A percentile compares a stretch with the other conserved stretches of the same genome.
These are phyloP conservation scores for Polyploca ridens DNA, from an alignment of 2,888 invertebrate genomes.

Conservation along the genomic window DNA sequence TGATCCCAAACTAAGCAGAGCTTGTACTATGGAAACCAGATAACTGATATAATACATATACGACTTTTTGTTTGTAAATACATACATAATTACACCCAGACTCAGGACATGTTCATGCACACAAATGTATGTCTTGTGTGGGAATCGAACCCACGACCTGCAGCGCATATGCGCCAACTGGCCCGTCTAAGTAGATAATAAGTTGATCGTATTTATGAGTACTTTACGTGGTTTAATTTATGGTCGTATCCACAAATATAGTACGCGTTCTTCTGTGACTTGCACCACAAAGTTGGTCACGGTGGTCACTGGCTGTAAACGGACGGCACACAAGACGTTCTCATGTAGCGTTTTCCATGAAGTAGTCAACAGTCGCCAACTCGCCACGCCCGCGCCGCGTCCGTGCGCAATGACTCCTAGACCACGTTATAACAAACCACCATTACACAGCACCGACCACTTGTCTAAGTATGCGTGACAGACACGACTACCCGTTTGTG, in stretches of 20 bases:
- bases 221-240: too few relatives aligned
- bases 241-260: background rate
- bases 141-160: too few relatives aligned
- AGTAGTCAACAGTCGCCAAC: constrained; percentile 35
- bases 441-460: constrained; percentile 29
- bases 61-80: too few relatives aligned
- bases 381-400: constrained; percentile 33
- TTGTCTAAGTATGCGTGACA: constrained; percentile 55
- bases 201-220: too few relatives aligned
- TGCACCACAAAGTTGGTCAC: constrained; percentile 14
- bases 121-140: too few relatives aligned
- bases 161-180: too few relatives aligned
- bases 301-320: constrained; percentile 43
- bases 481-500: constrained; percentile 40
- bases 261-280: background rate
- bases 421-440: constrained; percentile 36
- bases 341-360: constrained; percentile 61
- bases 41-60: too few relatives aligned
- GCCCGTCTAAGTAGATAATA: too few relatives aligned
- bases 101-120: too few relatives aligned
- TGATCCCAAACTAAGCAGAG: too few relatives aligned
- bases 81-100: too few relatives aligned
- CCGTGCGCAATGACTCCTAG: constrained; percentile 35
- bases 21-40: too few relatives aligned
- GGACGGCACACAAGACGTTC: constrained; percentile 50